These are phyloP conservation scores for Battus philenor DNA, from an alignment of 1,140 invertebrate species.

Conservation along the genomic window DNA sequence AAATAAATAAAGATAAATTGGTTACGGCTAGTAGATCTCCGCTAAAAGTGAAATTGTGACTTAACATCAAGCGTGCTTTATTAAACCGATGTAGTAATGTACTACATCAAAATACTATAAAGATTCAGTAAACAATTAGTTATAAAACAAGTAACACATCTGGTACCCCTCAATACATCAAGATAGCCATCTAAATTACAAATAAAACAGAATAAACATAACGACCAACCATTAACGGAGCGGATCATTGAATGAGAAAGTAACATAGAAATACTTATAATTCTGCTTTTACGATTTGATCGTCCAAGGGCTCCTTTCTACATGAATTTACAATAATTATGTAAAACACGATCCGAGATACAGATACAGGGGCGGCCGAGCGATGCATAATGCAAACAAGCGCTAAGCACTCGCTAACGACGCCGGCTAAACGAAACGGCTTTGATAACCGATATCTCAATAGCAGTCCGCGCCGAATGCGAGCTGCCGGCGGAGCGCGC, in stretches of 20 bases:
- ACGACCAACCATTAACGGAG: background rate
- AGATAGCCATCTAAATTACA: background rate
- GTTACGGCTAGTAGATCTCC: no score
- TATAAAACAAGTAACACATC: no score
- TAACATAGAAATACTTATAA: slow-evolving; percentile 18
- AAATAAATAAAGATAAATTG: no score
- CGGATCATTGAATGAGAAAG: slow-evolving; percentile 27
- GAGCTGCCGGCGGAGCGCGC: slow-evolving; percentile 1
- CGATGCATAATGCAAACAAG: slow-evolving; percentile 22
- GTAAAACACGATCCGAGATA: slow-evolving; percentile 29
- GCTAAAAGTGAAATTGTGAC: no score
- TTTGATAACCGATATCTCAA: slow-evolving; percentile 15
- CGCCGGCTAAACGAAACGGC: slow-evolving; percentile 7
- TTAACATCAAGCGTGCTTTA: no score
- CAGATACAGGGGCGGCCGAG: slow-evolving; percentile 6
- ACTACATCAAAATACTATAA: no score
- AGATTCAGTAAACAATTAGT: no score
- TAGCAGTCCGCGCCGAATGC: slow-evolving; percentile 4
- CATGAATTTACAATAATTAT: slow-evolving; percentile 49
- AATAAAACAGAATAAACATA: slow-evolving; percentile 7
- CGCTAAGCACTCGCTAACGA: slow-evolving; percentile 15
- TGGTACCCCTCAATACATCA: no score
- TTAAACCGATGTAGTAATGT: no score
- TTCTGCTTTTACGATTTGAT: slow-evolving; percentile 33
- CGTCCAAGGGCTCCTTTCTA: slow-evolving; percentile 31